These are phyloP conservation scores for Melanostigma gelatinosum DNA, from an alignment of 2,113 vertebrate species.

Conservation along the genomic window DNA sequence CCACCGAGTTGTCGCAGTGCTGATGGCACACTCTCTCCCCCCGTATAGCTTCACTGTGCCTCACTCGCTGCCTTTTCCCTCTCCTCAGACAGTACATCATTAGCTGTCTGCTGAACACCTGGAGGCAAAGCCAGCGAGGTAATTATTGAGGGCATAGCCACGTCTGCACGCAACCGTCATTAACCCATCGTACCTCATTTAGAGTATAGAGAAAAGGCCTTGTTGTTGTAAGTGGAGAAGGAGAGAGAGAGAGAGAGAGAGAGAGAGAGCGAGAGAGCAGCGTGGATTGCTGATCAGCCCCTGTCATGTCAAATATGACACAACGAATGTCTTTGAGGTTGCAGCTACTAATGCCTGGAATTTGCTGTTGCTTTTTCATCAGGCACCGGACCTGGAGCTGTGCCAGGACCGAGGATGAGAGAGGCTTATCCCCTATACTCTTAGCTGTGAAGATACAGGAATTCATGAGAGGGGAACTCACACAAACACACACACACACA, in stretches of 20 bases:
- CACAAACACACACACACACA: constrained; percentile 29
- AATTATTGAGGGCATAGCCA: constrained; percentile 74
- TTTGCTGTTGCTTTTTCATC: constrained; percentile 73
- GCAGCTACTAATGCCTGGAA: constrained; percentile 76
- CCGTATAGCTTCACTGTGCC: neutral
- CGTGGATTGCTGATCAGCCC: constrained; percentile 44
- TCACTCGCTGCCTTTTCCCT: constrained; percentile 43
- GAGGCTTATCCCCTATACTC: constrained; percentile 53
- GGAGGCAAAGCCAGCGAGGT: constrained; percentile 73
- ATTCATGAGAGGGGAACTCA: constrained; percentile 42
- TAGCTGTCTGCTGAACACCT: constrained; percentile 81
- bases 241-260: constrained; percentile 19
- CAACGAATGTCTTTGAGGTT: constrained; percentile 59
- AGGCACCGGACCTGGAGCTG: constrained; percentile 51
- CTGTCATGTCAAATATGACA: constrained; percentile 66
- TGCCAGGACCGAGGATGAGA: constrained; percentile 58
- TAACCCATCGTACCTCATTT: constrained; percentile 74
- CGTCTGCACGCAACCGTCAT: constrained; percentile 81
- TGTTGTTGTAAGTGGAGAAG: constrained; percentile 62
- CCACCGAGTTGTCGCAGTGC: constrained; percentile 23
- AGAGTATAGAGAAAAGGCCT: constrained; percentile 54
- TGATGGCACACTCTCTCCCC: constrained; percentile 24
- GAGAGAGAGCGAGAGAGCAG: neutral
- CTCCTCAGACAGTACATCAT: constrained; percentile 73
- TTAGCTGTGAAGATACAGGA: constrained; percentile 54